Conservation (phyloP, 2,113 vertebrate species). For the Callithrix jacchus region DNA sequence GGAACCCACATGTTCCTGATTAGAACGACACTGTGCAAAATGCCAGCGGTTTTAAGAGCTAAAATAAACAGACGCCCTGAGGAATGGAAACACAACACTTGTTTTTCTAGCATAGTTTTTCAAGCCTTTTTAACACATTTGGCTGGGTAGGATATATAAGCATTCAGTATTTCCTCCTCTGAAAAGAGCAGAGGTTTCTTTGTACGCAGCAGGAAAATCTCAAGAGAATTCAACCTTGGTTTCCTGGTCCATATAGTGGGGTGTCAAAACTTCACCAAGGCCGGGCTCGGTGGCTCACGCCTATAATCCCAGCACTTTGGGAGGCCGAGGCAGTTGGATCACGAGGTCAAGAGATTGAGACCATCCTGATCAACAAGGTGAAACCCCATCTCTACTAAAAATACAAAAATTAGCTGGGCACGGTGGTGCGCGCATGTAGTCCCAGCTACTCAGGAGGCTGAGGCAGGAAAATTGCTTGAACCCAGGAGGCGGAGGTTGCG, state of each 20-base stretch:
- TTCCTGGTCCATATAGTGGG: neutral
- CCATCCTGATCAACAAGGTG: too few species aligned
- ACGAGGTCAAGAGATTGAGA: too few species aligned
- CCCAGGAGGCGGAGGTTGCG: too few species aligned
- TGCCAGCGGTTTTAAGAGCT: neutral
- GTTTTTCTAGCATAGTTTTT: neutral
- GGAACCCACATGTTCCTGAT: slow-evolving; percentile 63
- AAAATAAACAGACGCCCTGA: neutral
- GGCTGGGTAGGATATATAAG: neutral
- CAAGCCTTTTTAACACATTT: neutral
- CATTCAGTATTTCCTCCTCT: neutral
- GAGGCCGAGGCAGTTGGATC: too few species aligned
- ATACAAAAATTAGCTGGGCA: too few species aligned
- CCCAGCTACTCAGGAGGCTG: too few species aligned
- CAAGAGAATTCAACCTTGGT: neutral
- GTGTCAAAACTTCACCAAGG: neutral
- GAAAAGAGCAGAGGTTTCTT: neutral
- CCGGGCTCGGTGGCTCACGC: too few species aligned
- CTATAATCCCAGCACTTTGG: too few species aligned
- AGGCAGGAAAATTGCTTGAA: too few species aligned
- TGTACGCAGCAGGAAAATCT: neutral
- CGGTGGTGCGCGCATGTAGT: too few species aligned
- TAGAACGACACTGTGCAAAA: neutral
- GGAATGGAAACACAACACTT: slow-evolving; percentile 38
- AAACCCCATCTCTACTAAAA: too few species aligned